Conservation (phyloP, 2,888 invertebrate genomes). For the Drosophila flavopinicola region DNA sequence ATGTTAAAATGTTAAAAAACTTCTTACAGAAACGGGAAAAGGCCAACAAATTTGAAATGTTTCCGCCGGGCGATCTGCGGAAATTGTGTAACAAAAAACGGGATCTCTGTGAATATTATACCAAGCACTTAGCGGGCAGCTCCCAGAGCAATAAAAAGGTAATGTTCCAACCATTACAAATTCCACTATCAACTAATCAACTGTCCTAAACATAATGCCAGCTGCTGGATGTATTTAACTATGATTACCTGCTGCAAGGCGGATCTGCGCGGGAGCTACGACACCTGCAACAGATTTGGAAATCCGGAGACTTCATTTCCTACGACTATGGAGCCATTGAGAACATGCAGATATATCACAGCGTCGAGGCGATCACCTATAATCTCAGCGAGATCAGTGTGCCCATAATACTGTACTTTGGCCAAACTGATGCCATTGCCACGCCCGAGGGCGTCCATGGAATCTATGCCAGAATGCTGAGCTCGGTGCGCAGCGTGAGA, state of each 20-base stretch:
- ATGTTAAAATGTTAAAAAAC: no score
- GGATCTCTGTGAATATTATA: slow-evolving; percentile 61
- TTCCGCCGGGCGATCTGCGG: slow-evolving; percentile 57
- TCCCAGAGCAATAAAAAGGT: slow-evolving; percentile 61
- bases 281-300: slow-evolving; percentile 78
- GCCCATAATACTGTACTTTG: slow-evolving; percentile 77
- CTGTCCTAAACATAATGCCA: no score
- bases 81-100: slow-evolving; percentile 47
- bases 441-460: slow-evolving; percentile 74
- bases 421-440: slow-evolving; percentile 79
- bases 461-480: slow-evolving; percentile 73
- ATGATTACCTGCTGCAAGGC: slow-evolving; percentile 74
- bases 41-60: slow-evolving; percentile 51
- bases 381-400: slow-evolving; percentile 66
- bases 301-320: slow-evolving; percentile 81
- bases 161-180: neutral
- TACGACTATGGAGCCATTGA: slow-evolving; percentile 76
- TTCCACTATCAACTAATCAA: neutral
- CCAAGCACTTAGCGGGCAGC: slow-evolving; percentile 58
- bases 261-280: slow-evolving; percentile 74
- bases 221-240: slow-evolving; percentile 75
- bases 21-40: slow-evolving; percentile 50
- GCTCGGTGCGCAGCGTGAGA: slow-evolving; percentile 64
- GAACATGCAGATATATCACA: slow-evolving; percentile 67
- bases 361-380: slow-evolving; percentile 69